phyloP scores from a whole-genome alignment of 92 coral and sea anemone species.

The Phenganax subtilis region DNA sequence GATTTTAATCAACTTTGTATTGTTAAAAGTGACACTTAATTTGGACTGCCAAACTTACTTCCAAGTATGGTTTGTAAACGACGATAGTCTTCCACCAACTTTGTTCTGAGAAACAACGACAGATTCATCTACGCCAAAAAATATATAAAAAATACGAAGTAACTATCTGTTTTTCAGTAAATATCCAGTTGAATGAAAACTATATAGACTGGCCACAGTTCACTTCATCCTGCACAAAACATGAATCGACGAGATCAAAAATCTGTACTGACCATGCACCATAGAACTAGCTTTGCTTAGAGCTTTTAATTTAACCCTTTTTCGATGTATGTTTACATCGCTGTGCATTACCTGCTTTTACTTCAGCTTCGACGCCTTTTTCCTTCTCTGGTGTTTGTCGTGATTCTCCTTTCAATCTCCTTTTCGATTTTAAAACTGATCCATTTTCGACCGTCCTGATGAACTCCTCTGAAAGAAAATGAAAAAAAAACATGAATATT shows the following conservation, averaged over 20 bases:
- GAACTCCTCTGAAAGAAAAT: conserved; percentile 10
- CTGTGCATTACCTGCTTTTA: not conserved
- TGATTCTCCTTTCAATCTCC: conserved; percentile 50
- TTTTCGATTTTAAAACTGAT: conserved; percentile 44
- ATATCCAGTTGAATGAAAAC: not conserved
- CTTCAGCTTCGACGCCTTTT: not conserved
- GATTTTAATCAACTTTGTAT: not conserved
- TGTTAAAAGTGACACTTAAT: not conserved
- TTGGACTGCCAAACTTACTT: not conserved
- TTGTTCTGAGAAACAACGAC: not conserved
- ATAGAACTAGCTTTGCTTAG: too few species aligned
- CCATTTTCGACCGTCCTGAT: conserved; percentile 43
- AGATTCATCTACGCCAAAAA: conserved; percentile 10
- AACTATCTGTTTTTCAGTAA: not conserved
- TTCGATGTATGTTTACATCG: not conserved
- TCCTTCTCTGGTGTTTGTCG: conserved; percentile 30
- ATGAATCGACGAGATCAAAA: too few species aligned
- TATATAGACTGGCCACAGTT: too few species aligned
- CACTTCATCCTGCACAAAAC: too few species aligned
- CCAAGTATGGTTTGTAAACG: conserved; percentile 17
- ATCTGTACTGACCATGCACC: too few species aligned
- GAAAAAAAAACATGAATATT: too few species aligned
- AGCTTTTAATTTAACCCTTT: too few species aligned
- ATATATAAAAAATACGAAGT: not conserved
- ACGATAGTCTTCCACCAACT: conserved; percentile 18